Evolutionary conservation across 2,113 vertebrate genomes (phyloP), one percentile per base, ranked within the genome.

Genomic region (Leuciscus idus): DNA sequence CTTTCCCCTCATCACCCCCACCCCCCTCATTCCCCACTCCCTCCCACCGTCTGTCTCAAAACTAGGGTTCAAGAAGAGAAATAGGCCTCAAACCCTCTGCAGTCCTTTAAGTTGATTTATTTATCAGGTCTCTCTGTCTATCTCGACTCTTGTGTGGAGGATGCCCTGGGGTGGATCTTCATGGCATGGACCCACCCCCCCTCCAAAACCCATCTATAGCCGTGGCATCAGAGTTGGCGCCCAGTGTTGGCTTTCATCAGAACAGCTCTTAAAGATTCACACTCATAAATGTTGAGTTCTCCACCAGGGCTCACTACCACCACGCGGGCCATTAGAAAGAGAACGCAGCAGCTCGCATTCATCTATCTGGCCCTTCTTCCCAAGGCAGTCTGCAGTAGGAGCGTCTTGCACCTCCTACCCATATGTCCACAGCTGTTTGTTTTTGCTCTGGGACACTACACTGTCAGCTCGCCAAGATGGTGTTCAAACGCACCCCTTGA

Each of bases 51-150:
- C 82, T 70, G 10, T 85, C 83, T 90, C 86, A 80, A 88, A 87
- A 86, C 87, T 89, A 90, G 86, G 90, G 91, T 89, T 93, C 91
- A 93, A 92, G 90, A 93, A 93, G 92, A 92, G 91, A 91, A 93
- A 93, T 91, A 93, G 92, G 90, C 92, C 93, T 93, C 90, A 92
- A 94, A 93, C 93, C 94, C 94, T 92, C 93, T 87, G 91, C 93
- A 93, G 93, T 89, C 91, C 92, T 92, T 93, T 94, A 93, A 95
- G 94, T 95, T 95, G 94, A 95, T 95, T 95, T 95, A 95, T 95
- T 95, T 94, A 95, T 95, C 94, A 94, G 93, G 91, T 87, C 78
- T 89, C 86, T 85, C 80, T 83, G 68, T 87, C 84, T 87, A 62
- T 86, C 77, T 89, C 59, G 57, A 82, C 92, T 93, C 93, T 91